Evolutionary conservation across 2,113 vertebrate genomes (phyloP), one percentile per base, ranked within the genome.

Genomic region (Strix uralensis): DNA sequence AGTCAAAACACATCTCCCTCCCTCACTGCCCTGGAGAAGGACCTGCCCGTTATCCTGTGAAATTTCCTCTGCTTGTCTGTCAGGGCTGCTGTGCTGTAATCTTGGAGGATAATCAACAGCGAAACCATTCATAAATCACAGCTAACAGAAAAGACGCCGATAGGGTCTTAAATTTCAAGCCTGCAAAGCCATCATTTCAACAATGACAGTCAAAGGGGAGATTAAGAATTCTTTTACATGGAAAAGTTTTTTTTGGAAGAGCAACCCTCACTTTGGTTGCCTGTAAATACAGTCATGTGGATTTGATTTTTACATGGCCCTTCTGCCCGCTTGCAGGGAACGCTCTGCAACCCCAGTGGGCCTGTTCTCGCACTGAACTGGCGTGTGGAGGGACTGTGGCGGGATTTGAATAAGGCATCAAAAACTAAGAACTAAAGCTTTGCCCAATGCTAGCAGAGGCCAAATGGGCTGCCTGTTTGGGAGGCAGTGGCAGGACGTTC

Each of bases 161-260:
- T 96, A 95, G 94, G 63, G 84, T 96, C 92, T 96, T 96, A 95
- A 94, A 95, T 97, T 97, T 96, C 96, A 94, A 88, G 95, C 71
- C 92, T 87, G 84, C 2, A 10, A 97, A 97, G 95, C 95, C 95
- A 88, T 97, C 95, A 90, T 97, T 97, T 95, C 91, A 96, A 88
- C 95, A 92, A 92, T 97, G 97, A 95, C 93, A 90, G 95, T 97
- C 95, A 86, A 97, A 97, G 94, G 93, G 85, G 89, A 96, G 94
- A 96, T 96, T 94, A 96, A 92, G 96, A 96, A 97, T 97, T 97
- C 96, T 96, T 96, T 96, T 95, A 96, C 94, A 96, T 88, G 95
- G 96, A 97, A 97, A 97, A 93, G 94, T 96, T 96, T 95, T 97
- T 97, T 91, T 97, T 97, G 95, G 96, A 97, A 94, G 80, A 94